These are phyloP conservation scores for Proteles cristata DNA, from an alignment of 2,113 vertebrate species.

Conservation along the genomic window DNA sequence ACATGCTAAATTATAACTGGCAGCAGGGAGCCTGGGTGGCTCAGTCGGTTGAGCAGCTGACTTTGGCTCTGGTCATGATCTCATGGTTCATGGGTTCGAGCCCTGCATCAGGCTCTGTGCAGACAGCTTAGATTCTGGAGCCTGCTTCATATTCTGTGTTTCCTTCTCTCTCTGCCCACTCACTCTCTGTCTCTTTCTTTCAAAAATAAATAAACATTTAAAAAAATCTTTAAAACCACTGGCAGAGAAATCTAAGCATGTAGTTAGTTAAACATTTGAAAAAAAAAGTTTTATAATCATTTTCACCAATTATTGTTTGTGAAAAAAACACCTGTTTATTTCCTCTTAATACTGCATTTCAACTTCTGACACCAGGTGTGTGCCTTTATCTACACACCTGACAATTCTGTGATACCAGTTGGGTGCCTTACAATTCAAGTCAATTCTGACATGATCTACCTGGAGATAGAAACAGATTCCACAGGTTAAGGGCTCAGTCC, in stretches of 20 bases:
- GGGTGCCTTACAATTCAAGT: neutral
- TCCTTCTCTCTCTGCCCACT: too few species aligned
- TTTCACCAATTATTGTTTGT: neutral
- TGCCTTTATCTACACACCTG: neutral
- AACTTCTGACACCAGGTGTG: neutral
- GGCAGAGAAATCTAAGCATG: neutral
- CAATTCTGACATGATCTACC: neutral
- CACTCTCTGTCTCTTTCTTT: too few species aligned
- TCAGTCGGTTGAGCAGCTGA: too few species aligned
- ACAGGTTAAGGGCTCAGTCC: neutral
- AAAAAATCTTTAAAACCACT: neutral
- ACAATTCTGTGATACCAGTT: neutral
- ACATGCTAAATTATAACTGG: neutral
- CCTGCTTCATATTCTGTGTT: too few species aligned
- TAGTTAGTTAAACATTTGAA: neutral
- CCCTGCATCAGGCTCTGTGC: too few species aligned
- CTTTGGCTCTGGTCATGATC: too few species aligned
- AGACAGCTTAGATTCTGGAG: too few species aligned
- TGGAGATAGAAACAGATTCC: neutral
- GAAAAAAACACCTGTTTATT: neutral
- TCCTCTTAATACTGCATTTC: neutral
- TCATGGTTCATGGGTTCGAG: too few species aligned
- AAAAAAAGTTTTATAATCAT: neutral
- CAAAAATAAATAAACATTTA: too few species aligned
- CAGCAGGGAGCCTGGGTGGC: neutral